Base-by-base conservation (phyloP, 1,140 invertebrate genomes). In the Nautilus pompilius region DNA sequence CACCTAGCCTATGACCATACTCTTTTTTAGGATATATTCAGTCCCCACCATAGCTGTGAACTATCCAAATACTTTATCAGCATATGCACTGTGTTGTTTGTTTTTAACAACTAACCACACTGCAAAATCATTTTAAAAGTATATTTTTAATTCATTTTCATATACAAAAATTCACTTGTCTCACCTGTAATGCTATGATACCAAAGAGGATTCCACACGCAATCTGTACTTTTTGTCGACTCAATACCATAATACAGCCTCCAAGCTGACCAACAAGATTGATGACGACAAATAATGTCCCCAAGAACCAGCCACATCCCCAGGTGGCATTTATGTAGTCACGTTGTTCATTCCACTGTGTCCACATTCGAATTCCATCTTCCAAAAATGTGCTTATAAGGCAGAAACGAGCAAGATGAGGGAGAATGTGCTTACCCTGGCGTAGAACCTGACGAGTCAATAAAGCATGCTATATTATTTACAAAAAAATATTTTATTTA, bases 321-420 rank as follows among this genome's bases (percentile, higher is more conserved):
- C 97, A 99, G 3, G 93, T 94, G 82, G 93, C 90, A 78, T 97
- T 74, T 73, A 81, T 80, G 60, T 99, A 99, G 76, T 99, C 95
- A 33, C 95, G 86, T 80, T 99, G 98, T 77, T 99, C 95, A 33
- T 89, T 88, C 97, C 98, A 99, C 83, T 99, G 98, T 74, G 93
- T 91, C 90, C 93, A 99, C 98, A 99, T 99, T 66, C 98, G 88
- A 41, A 99, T 86, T 0, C 98, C 98, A 88, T 99, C 98, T 86
- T 99, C 98, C 30, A 99, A 87, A 85, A 99, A 99, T 71, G 98
- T 99, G 63, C 95, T 95, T 72, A 99, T 97, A n/a, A 99, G 87
- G 81, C 96, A 99, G 36, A 99, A 84, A 64, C 97, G 87, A 3
- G 97, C 97, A 56, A 98, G 85, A 65, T 96, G 97, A 24, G 98